Base-by-base conservation (phyloP, 2,113 vertebrate species). In the Ammospiza nelsoni region DNA sequence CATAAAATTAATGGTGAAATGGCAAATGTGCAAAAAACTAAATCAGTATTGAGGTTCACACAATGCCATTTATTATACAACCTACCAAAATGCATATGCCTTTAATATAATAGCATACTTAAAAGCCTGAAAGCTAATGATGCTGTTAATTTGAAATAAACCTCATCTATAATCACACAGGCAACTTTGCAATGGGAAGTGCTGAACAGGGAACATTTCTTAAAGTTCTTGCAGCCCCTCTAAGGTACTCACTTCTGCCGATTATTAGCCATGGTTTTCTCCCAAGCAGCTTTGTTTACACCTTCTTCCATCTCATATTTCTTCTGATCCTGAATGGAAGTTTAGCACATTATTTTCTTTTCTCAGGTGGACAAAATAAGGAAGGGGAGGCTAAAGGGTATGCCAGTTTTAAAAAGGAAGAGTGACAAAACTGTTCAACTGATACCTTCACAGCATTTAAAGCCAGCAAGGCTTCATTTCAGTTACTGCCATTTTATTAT, bases 301-400 rank as follows among this genome's bases (percentile, higher is more conserved):
- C 95, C 97, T 92, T 99, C 99, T 87, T 99, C 99, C 22, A 97
- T 92, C 95, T 99, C 98, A 37, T 99, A 99, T 94, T 99, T 99
- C 52, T 98, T 97, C 95, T 99, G 99, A 92, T 99, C 99, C 99
- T 95, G 71, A 94, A 91, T 25, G 20, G 21, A 87, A 94, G n/a
- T 89, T 92, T 84, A 25, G 87, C 6, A 74, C 7, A 20, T 94
- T 81, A 96, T 15, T 69, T 63, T 66, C 29, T 43, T 59, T 62
- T 76, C 48, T 54, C 51, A 61, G 35, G 17, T 35, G 9, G 24
- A 75, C 0, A 1, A 59, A 89, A 48, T 68, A 91, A 85, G 35
- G 23, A 79, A 75, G 18, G 23, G 72, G n/a, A 90, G 6, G 12
- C 28, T 62, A 73, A 83, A 62, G 22, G 19, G 22, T 28, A 79